Evolutionary conservation across 2,797 vertebrate genomes (phyloP).

Genomic region (Danio albolineatus): DNA sequence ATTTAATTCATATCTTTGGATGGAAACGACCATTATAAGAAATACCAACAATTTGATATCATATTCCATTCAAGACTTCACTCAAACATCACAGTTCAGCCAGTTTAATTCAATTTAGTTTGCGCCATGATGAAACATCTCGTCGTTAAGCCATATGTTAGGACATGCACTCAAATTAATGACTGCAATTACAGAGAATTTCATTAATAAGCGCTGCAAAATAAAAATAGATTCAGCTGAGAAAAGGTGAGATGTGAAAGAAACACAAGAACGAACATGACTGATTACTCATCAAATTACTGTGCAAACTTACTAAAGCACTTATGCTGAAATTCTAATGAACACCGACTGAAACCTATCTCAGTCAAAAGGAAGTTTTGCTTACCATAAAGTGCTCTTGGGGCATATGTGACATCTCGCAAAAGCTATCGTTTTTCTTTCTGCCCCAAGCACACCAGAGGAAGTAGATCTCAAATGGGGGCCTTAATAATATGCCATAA

Average conservation of each 20-base stretch:
- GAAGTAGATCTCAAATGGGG: constrained; percentile 4
- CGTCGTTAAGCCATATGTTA: no score
- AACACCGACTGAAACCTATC: neutral
- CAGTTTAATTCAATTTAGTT: no score
- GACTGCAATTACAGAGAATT: no score
- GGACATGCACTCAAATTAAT: no score
- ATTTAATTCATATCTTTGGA: no score
- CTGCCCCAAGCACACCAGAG: neutral
- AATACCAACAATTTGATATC: no score
- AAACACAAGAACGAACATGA: constrained; percentile 4
- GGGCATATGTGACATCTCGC: neutral
- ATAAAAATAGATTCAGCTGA: no score
- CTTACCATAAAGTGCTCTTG: neutral
- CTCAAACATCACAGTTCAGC: no score
- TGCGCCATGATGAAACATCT: no score
- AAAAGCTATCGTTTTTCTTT: constrained; percentile 2
- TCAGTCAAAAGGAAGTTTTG: neutral
- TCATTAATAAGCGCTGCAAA: no score
- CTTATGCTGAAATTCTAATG: constrained; percentile 1
- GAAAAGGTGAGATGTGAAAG: neutral
- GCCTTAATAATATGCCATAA: constrained; percentile 6
- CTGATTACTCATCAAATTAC: constrained; percentile 11
- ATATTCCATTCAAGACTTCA: no score
- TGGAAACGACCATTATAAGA: no score
- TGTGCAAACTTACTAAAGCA: neutral